Conservation (phyloP, 2,113 vertebrate genomes). For the Brachirus orientalis region DNA sequence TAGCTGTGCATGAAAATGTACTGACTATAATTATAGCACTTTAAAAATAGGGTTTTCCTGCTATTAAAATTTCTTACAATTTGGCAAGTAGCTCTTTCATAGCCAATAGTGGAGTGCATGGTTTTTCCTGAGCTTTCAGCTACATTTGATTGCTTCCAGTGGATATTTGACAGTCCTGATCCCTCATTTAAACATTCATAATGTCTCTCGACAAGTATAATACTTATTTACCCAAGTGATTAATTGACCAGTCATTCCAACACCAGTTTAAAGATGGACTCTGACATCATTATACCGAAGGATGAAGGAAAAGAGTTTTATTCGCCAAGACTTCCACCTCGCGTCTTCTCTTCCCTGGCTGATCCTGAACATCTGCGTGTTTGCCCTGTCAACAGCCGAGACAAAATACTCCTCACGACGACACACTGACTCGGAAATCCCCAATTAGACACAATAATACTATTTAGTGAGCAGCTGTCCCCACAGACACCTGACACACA, state of each 20-base stretch:
- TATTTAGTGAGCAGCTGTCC: conserved; percentile 75
- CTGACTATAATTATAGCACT: too few species aligned
- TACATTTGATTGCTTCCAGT: too few species aligned
- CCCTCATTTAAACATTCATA: too few species aligned
- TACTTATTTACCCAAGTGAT: too few species aligned
- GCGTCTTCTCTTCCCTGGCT: not conserved
- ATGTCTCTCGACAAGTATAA: too few species aligned
- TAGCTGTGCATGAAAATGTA: too few species aligned
- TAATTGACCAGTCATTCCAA: not conserved
- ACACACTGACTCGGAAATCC: conserved; percentile 59
- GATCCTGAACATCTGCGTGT: conserved; percentile 21
- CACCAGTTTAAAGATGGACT: not conserved
- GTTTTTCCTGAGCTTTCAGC: too few species aligned
- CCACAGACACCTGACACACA: conserved; percentile 57
- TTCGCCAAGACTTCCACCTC: not conserved
- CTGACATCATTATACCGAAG: not conserved
- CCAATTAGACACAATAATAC: conserved; percentile 72
- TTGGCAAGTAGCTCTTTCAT: too few species aligned
- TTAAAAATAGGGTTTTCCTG: too few species aligned
- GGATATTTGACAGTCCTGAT: too few species aligned
- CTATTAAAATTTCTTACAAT: too few species aligned
- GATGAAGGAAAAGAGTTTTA: not conserved
- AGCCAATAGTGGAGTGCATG: too few species aligned
- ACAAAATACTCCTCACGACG: conserved; percentile 35
- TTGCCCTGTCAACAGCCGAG: conserved; percentile 28